These are phyloP conservation scores for Eulemur mongoz DNA, from an alignment of 2,797 vertebrate species.

Conservation along the genomic window DNA sequence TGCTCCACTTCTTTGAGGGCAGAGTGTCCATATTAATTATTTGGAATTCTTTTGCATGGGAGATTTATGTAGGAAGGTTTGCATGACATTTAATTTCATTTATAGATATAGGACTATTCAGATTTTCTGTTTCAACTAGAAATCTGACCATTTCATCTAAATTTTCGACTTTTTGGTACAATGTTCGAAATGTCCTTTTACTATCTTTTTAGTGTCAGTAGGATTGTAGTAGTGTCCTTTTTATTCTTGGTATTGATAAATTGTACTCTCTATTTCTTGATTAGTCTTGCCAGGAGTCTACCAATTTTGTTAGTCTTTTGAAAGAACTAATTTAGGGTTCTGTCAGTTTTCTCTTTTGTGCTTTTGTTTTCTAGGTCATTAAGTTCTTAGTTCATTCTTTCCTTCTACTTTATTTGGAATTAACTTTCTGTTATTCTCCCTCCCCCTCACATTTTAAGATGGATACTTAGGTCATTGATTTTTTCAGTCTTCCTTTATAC, in stretches of 20 bases:
- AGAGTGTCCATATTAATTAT: neutral
- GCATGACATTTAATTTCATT: neutral
- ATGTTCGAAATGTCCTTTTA: neutral
- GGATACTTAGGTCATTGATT: neutral
- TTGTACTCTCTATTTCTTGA: neutral
- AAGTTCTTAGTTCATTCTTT: neutral
- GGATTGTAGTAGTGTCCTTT: neutral
- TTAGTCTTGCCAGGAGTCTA: neutral
- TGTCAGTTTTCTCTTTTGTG: neutral
- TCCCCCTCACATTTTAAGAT: neutral
- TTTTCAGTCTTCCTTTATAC: neutral
- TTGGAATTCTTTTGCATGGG: neutral
- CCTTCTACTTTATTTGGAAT: neutral
- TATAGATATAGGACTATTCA: neutral
- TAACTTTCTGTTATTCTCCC: neutral
- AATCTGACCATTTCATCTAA: neutral
- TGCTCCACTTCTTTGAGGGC: neutral
- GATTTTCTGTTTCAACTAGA: neutral
- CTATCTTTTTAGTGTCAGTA: neutral
- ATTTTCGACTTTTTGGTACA: neutral
- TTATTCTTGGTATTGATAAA: neutral
- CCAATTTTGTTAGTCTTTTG: neutral
- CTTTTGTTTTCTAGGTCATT: neutral
- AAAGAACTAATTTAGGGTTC: neutral
- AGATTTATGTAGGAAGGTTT: neutral